Percentiles rank a stretch among this genome's conserved stretches.
Evolutionary conservation across 2,888 invertebrate species (phyloP).

Genomic region (Drosophila imparisetae): DNA sequence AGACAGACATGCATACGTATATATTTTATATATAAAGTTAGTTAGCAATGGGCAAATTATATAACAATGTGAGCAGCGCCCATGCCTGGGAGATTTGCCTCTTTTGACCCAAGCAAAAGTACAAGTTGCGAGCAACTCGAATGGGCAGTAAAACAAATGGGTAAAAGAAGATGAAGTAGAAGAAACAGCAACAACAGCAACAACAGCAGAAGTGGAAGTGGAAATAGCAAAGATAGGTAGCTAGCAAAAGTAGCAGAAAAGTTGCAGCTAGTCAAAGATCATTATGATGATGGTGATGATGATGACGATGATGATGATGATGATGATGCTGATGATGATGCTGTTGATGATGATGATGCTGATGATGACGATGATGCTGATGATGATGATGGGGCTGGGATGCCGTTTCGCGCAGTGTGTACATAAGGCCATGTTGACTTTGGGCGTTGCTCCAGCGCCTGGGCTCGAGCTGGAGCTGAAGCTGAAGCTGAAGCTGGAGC

Average conservation of each 20-base stretch:
- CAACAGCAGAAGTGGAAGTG: conserved; percentile 39
- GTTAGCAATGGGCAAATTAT: conserved; percentile 67
- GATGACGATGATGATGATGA: conserved; percentile 7
- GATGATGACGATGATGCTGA: conserved; percentile 9
- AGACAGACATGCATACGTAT: conserved; percentile 1
- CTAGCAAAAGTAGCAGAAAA: conserved; percentile 52
- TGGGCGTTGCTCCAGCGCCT: conserved; percentile 60
- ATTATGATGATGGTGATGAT: conserved; percentile 15
- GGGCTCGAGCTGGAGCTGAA: conserved; percentile 13
- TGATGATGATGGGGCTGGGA: conserved; percentile 26
- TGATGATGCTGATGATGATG: conserved; percentile 9
- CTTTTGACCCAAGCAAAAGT: conserved; percentile 62
- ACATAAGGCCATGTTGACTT: conserved; percentile 60
- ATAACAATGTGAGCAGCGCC: conserved; percentile 69
- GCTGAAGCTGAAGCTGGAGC: conserved; percentile 4
- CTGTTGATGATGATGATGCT: not conserved
- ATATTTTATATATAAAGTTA: conserved; percentile 34
- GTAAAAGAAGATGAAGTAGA: conserved; percentile 33
- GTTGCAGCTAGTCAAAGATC: conserved; percentile 31
- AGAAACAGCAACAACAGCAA: conserved; percentile 2
- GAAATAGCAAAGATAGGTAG: conserved; percentile 35
- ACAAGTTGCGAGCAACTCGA: conserved; percentile 58
- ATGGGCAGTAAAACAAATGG: conserved; percentile 36
- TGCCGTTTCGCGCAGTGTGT: conserved; percentile 44
- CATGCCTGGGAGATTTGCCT: conserved; percentile 51